Base-by-base conservation (phyloP, 2,888 invertebrate genomes). In the Leptinotarsa peninsularis region DNA sequence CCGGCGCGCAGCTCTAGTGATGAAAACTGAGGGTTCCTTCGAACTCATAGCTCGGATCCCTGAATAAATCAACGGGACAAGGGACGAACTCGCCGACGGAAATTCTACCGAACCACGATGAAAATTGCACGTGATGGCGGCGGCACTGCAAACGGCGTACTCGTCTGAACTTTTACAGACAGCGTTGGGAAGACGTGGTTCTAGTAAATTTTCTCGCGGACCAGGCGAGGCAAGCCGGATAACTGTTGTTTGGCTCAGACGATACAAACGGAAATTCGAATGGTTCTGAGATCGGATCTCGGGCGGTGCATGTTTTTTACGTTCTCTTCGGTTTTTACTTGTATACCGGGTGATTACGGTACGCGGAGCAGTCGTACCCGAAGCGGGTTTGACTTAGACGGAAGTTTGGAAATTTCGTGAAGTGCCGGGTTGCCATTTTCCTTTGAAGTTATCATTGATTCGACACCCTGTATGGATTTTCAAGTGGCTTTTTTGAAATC, bases 1-100 rank as follows among this genome's bases (percentile, higher is more conserved):
- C 63, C 63, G 63, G 43, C 63, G 63, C 63, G 63, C 63, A 63
- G n/a, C 63, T 63, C 21, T 43, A 43, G 63, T 43, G 33, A 63
- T 33, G 63, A 63, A 63, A 63, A 63, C 63, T 63, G 63, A 63
- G 63, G 63, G 63, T 63, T 63, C 63, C 63, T 63, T 43, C 63
- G 10, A 63, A 33, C 63, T 63, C 63, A 33, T 13, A 13, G 63
- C 63, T 63, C 43, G 17, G 63, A 63, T 63, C 63, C 63, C 63
- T 63, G 63, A 63, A 63, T 63, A 63, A 43, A 63, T 63, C 63
- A 63, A 63, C 63, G 63, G 63, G 63, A 63, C 63, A 63, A 63
- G 63, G 63, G 63, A 63, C 63, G 63, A 63, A 33, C 63, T 63
- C 33, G 43, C 33, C 63, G 63, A 18, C 63, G 63, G 63, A 63